Conservation (phyloP, 2,797 vertebrate species). For the Syndactyla subalaris region DNA sequence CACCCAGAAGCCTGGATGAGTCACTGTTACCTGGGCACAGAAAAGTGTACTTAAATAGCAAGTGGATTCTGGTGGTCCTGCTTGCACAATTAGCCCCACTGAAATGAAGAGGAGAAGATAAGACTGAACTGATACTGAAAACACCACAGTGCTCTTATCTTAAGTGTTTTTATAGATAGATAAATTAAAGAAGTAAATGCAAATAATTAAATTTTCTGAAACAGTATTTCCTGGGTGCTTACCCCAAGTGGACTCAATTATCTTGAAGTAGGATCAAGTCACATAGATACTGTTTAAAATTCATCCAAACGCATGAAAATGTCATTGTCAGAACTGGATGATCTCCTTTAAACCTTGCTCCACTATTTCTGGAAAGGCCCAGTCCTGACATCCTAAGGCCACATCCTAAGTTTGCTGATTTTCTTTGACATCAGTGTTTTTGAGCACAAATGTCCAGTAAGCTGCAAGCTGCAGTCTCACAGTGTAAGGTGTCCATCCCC, state of each 20-base stretch:
- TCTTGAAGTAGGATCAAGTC: not conserved
- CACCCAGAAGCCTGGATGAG: constrained; percentile 23
- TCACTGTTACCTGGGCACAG: constrained; percentile 7
- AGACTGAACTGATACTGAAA: not conserved
- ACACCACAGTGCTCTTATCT: not conserved
- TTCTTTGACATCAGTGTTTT: not conserved
- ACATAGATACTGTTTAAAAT: not conserved
- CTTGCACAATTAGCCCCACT: not conserved
- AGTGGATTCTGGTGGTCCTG: not conserved
- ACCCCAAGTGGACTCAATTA: not conserved
- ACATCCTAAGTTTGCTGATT: not conserved
- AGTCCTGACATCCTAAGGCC: not conserved
- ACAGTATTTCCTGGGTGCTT: not conserved
- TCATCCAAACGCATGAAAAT: not conserved
- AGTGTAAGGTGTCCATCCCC: not conserved
- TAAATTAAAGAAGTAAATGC: not conserved
- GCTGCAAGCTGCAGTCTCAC: not conserved
- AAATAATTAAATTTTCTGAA: not conserved
- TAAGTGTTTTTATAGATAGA: not conserved
- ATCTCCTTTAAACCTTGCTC: not conserved
- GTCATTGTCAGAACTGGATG: not conserved
- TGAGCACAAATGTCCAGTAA: not conserved
- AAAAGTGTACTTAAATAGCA: not conserved
- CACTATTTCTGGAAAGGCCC: not conserved
- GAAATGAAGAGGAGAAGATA: not conserved